Evolutionary conservation across 2,888 invertebrate genomes (phyloP), one percentile per base, ranked within the genome.

Genomic region (Lacanobia wlatinum): DNA sequence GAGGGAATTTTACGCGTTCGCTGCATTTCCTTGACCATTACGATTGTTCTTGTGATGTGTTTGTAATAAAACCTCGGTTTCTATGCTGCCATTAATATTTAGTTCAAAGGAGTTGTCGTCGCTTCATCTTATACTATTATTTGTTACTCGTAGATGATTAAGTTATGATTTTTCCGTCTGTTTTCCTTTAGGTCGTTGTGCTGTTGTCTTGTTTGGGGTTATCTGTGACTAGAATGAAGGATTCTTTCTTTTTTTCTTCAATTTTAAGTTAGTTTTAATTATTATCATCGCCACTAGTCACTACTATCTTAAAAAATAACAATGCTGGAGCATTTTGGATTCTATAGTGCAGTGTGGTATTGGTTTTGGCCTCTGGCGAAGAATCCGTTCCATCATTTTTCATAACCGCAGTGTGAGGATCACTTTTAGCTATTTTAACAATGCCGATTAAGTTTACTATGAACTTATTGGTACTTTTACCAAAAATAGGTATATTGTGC

Each of bases 31-130:
- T 91, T 87, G 86, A 81, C 83, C 86, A 88, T 91, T 87, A 90
- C 88, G 83, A 90, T 90, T 89, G 88, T 87, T 89, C 88, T 78
- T 92, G 88, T 91, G 91, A 90, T 90, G 91, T 92, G 86, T 82
- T 68, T 71, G 90, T 84, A 80, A 89, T 93, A 92, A 93, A 93
- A 77, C 38, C 76, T 52, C 60, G 70, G 82, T 70, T 82, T 80
- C 83, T 82, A 85, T 90, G 87, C 79, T 68, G 87, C 92, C 90
- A 90, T 91, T 90, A 90, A 91, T 90, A 89, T 80, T 73, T 78
- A 92, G 91, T 90, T 91, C 91, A 92, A 92, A 92, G 91, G 87
- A 87, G 81, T 72, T 87, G 88, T 87, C 83, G 85, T 82, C 85
- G 85, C 82, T 76, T 84, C 76, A 79, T 83, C 87, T 87, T 84